Evolutionary conservation across 2,888 invertebrate species (phyloP), one percentile per base, ranked within the genome.

Genomic region (Didymodactylos carnosus): DNA sequence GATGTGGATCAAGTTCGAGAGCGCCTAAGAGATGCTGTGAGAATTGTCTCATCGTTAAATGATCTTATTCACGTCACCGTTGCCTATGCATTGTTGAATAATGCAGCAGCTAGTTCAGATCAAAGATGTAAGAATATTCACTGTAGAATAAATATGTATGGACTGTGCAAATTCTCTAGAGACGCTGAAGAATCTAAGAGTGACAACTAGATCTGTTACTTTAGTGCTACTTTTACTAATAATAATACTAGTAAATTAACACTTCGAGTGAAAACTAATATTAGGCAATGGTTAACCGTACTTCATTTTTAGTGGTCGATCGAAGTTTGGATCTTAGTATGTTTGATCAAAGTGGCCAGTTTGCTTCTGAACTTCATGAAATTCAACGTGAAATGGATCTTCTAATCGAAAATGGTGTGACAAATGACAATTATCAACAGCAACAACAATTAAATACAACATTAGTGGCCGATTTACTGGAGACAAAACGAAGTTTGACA

Each of bases 301-400:
- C 5, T 40, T 27, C 29, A 13, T 7, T 29, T 70, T 19, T 70
- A 41, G 70, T 43, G 39, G 27, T 19, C 4, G 40, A 41, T n/a
- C 70, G 70, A 39, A 25, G 62, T 39, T 27, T 62, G 16, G 71
- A 72, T 70, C 70, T 46, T 39, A 39, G 29, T 46, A 35, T 62
- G 14, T 62, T 35, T 69, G 53, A 75, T 69, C 69, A 73, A 51
- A 71, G 71, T n/a, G 69, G 70, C 14, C 69, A 51, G 40, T 43
- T 69, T 70, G 82, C 81, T 71, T 78, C 81, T 53, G 82, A 83
- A 43, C 77, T 83, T 46, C 77, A 81, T 69, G 82, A 83, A 72
- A 80, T 83, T 51, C 82, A 83, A 78, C 80, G 79, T 74, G 82
- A 83, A 77, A 79, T 83, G 4, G 79, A 81, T 73, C 78, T 79